phyloP scores from a whole-genome alignment of 2,888 invertebrate genomes.

The Diarsia dahlii region DNA sequence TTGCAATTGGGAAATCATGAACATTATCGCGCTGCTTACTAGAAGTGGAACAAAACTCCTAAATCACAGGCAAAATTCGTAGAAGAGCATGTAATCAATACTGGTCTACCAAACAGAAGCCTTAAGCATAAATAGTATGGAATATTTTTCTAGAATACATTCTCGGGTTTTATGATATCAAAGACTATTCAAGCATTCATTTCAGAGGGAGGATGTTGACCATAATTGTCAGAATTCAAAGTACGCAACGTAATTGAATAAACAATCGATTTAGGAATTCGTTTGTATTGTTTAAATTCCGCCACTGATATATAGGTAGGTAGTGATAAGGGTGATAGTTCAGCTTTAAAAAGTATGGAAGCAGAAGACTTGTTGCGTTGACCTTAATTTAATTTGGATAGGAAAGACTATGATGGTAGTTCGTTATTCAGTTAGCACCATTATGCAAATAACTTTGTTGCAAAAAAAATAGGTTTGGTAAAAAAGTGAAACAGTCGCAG shows the following conservation, averaged over 20 bases:
- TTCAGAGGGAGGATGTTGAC: background rate
- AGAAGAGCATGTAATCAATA: background rate
- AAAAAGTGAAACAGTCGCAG: background rate
- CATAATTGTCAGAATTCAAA: slow-evolving; percentile 5
- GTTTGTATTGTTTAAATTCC: slow-evolving; percentile 1
- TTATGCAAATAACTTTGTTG: no score
- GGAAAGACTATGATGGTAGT: no score
- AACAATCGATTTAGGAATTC: background rate
- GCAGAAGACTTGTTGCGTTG: no score
- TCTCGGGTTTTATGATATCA: background rate
- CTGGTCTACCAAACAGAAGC: background rate
- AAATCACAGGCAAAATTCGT: background rate
- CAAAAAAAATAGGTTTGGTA: background rate
- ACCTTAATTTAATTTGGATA: no score
- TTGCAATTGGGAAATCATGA: background rate
- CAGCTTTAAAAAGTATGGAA: no score
- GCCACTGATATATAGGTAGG: no score
- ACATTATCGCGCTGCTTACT: background rate
- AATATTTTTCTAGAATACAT: background rate
- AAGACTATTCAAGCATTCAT: background rate
- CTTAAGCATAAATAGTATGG: no score
- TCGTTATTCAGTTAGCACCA: no score
- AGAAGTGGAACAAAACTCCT: background rate
- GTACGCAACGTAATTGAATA: background rate
- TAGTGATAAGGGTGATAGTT: no score